phyloP scores from a whole-genome alignment of 2,797 vertebrate species.

The Ptychadena robeensis region DNA sequence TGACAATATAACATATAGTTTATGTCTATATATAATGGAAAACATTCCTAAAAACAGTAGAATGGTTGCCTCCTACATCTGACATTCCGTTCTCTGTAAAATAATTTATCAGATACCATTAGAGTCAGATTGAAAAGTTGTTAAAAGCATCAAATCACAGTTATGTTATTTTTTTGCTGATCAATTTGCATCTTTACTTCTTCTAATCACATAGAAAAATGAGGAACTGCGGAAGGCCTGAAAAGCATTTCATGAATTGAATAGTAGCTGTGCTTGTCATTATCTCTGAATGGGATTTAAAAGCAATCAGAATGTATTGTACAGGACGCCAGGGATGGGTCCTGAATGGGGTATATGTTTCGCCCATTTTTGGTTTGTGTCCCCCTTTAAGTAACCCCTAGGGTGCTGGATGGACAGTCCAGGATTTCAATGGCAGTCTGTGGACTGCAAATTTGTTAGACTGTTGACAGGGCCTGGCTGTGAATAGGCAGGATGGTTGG shows the following conservation, averaged over 20 bases:
- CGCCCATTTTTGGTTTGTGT: too few species aligned
- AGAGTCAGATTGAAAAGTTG: background rate
- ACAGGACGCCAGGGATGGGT: too few species aligned
- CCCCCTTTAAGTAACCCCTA: too few species aligned
- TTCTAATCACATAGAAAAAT: constrained; percentile 30
- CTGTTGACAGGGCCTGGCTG: too few species aligned
- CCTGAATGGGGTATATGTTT: too few species aligned
- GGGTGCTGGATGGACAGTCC: too few species aligned
- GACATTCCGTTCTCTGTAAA: background rate
- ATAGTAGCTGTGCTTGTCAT: constrained; percentile 17
- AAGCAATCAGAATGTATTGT: constrained; percentile 26
- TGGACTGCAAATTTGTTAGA: too few species aligned
- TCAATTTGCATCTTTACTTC: constrained; percentile 30
- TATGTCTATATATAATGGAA: background rate
- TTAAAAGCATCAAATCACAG: background rate
- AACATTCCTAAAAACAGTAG: background rate
- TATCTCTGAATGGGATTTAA: constrained; percentile 27
- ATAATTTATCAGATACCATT: too few species aligned
- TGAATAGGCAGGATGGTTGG: too few species aligned
- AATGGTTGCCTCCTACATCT: background rate
- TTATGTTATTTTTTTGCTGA: constrained; percentile 31
- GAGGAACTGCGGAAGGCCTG: background rate
- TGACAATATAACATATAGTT: background rate
- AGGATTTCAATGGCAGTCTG: too few species aligned
- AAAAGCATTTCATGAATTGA: background rate